Evolutionary conservation across 2,888 invertebrate species (phyloP).

Genomic region (Agrenia bidenticulata): DNA sequence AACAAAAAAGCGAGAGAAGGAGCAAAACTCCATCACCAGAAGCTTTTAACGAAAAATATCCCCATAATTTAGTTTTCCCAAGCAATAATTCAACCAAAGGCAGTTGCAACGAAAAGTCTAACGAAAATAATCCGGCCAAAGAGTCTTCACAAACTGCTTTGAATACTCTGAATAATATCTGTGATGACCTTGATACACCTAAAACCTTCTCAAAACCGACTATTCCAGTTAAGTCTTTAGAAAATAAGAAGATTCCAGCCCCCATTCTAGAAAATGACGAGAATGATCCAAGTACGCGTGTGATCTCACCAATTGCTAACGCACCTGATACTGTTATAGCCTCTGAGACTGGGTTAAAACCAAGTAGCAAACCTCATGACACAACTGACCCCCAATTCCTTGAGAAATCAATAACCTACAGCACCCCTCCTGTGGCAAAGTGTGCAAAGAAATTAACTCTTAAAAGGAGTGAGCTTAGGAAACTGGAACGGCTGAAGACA

Average conservation of each 20-base stretch:
- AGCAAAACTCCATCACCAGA: constrained; percentile 15
- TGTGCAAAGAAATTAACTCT: constrained; percentile 49
- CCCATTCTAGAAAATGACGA: constrained; percentile 13
- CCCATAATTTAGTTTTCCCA: constrained; percentile 17
- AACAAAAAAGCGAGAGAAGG: constrained; percentile 20
- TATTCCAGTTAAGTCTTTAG: not conserved
- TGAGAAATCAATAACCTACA: constrained; percentile 37
- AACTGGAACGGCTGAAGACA: constrained; percentile 47
- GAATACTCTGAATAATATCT: too few species aligned
- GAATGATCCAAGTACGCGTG: not conserved
- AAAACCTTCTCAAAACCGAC: not conserved
- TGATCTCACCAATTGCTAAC: not conserved
- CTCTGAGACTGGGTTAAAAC: not conserved
- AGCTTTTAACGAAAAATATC: constrained; percentile 25
- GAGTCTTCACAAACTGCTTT: not conserved
- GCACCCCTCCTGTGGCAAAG: constrained; percentile 32
- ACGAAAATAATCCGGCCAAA: constrained; percentile 21
- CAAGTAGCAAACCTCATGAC: constrained; percentile 34
- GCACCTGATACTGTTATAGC: not conserved
- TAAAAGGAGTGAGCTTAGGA: constrained; percentile 49
- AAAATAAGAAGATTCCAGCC: not conserved
- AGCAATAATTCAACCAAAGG: constrained; percentile 16
- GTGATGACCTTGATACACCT: too few species aligned
- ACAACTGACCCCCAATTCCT: constrained; percentile 51
- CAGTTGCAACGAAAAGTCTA: constrained; percentile 22